Percentiles rank a stretch among this genome's conserved stretches.
Conservation (phyloP, 1,140 invertebrate species). For the Cylas formicarius region DNA sequence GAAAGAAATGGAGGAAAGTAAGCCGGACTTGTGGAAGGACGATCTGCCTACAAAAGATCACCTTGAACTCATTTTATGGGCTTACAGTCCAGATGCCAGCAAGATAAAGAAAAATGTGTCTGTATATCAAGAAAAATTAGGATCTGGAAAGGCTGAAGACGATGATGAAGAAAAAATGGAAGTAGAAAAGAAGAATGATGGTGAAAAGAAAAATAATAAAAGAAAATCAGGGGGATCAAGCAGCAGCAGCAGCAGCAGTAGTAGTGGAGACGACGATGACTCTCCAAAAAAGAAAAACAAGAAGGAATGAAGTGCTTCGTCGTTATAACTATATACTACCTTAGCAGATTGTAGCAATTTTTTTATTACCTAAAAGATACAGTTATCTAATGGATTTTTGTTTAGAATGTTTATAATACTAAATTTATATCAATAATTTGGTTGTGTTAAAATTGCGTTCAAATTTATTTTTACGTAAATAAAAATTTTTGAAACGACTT, state of each 20-base stretch:
- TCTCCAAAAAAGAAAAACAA: conserved; percentile 35
- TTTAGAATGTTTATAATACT: no score
- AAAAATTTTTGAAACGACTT: no score
- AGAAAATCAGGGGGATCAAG: conserved; percentile 27
- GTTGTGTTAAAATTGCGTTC: no score
- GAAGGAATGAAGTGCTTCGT: conserved; percentile 7
- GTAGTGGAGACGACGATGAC: conserved; percentile 27
- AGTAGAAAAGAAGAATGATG: conserved; percentile 11
- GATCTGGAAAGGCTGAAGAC: conserved; percentile 18
- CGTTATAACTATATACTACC: no score
- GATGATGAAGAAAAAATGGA: conserved; percentile 20
- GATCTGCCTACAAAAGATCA: conserved; percentile 54
- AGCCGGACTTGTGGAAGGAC: conserved; percentile 50
- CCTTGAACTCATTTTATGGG: conserved; percentile 55
- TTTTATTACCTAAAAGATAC: no score
- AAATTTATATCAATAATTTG: no score
- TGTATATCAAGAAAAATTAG: conserved; percentile 36
- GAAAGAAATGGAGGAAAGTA: conserved; percentile 46
- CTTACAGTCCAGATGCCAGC: conserved; percentile 53
- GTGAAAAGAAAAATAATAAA: conserved; percentile 22
- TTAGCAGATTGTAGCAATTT: no score
- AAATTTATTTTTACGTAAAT: no score
- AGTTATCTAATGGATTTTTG: no score
- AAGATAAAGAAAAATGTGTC: conserved; percentile 43
- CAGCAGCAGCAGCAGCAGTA: conserved; percentile 9